Percentiles rank a stretch among this genome's conserved stretches.
Conservation (phyloP, 1,140 invertebrate genomes). For the Mactra quadrangularis region DNA sequence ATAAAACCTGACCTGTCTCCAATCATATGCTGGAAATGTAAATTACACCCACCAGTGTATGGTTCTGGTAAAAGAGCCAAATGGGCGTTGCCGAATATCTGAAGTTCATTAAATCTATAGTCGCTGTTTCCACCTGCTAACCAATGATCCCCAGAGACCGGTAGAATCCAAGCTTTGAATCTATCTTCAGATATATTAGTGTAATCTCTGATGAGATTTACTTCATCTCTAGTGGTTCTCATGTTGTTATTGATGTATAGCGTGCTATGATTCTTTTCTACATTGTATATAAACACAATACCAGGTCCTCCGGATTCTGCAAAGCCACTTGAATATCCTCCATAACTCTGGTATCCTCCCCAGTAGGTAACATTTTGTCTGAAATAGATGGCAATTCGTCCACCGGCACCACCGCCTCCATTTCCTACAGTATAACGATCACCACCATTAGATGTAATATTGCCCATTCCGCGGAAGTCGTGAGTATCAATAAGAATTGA, state of each 20-base stretch:
- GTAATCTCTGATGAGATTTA: conserved; percentile 70
- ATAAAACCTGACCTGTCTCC: conserved; percentile 74
- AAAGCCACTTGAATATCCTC: conserved; percentile 59
- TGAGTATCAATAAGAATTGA: conserved; percentile 71
- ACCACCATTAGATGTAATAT: conserved; percentile 78
- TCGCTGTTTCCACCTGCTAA: conserved; percentile 67
- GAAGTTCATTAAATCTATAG: conserved; percentile 74
- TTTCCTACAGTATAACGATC: conserved; percentile 60
- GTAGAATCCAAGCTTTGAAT: conserved; percentile 78
- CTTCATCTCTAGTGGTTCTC: conserved; percentile 52
- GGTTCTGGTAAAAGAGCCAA: conserved; percentile 71
- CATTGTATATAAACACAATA: conserved; percentile 72
- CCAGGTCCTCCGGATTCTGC: conserved; percentile 75
- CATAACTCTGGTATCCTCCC: conserved; percentile 71
- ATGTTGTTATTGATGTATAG: conserved; percentile 74
- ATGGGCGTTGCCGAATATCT: conserved; percentile 77
- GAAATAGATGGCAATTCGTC: conserved; percentile 74
- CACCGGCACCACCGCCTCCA: conserved; percentile 75
- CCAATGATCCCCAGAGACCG: conserved; percentile 66
- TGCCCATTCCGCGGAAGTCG: conserved; percentile 71
- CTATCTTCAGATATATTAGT: conserved; percentile 70
- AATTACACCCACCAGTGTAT: conserved; percentile 60
- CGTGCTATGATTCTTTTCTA: conserved; percentile 69
- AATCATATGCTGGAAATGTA: conserved; percentile 77
- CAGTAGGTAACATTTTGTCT: conserved; percentile 73